Base-by-base conservation (phyloP, 2,888 invertebrate genomes). In the Drosophila pseudotalamancana region DNA sequence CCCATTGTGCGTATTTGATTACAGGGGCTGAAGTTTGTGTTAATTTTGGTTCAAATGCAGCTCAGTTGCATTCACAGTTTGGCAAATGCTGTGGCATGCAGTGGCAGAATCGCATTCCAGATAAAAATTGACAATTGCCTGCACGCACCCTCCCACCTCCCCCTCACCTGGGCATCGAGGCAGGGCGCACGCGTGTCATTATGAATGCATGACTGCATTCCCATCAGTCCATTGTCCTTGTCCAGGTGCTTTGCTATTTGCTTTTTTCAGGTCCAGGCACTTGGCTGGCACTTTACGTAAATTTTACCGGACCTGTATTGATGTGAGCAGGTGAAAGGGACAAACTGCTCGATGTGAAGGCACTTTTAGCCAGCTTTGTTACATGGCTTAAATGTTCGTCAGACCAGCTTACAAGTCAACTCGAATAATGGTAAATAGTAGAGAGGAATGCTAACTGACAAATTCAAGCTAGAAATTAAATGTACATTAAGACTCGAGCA, bases 151-250 rank as follows among this genome's bases (percentile, higher is more conserved):
- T 5, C 0, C 12, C 8, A 4, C 16, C 12, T 14, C 8, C 14
- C 34, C 25, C 6, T 8, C 6, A 2, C 23, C 19, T 21, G 16
- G 3, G 29, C 6, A 35, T 18, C 9, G 12, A 14, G 14, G 9
- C 18, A 46, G 32, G 27, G 25, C 32, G 51, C 60, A 65, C 43
- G 62, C 55, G 43, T 60, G 25, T 66, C 86, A 78, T 81, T 79
- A 61, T 43, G 29, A 60, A 81, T 85, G 86, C 80, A 85, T 85
- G 78, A 59, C 40, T 61, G 68, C 85, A 67, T 63, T 66, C 63
- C 25, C 59, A 68, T 65, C 61, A 57, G 67, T 35, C 65, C 81
- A 72, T 73, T 84, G 87, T 67, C 77, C 77, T 72, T 69, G 85
- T 39, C 21, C n/a, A 16, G 18, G 46, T 31, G 49, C 27, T 49